Conservation (phyloP, 2,888 invertebrate genomes). For the Nephrotoma flavescens region DNA sequence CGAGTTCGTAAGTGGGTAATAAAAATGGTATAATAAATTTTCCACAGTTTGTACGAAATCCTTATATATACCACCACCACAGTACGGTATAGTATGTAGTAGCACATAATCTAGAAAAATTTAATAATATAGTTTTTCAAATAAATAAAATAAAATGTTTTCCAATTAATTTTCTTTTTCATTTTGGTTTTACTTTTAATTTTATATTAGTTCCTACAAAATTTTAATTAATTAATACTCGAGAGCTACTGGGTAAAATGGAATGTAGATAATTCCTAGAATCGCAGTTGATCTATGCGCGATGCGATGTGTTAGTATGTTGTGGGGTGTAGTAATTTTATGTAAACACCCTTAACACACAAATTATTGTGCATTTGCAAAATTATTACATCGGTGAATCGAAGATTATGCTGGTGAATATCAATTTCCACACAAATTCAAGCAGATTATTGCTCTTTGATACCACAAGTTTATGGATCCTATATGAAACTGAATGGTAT, state of each 20-base stretch:
- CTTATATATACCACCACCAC: neutral
- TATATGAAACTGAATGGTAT: rapidly evolving
- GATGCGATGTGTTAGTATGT: too few relatives aligned
- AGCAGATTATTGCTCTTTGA: too few relatives aligned
- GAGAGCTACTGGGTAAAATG: too few relatives aligned
- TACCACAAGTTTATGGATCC: too few relatives aligned
- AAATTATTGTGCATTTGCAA: too few relatives aligned
- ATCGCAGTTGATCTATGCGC: too few relatives aligned
- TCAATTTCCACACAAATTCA: too few relatives aligned
- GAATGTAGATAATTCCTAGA: too few relatives aligned
- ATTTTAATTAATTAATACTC: neutral
- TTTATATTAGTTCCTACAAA: neutral
- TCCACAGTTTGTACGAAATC: neutral
- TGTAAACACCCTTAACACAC: too few relatives aligned
- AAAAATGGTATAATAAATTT: neutral
- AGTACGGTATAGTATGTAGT: neutral
- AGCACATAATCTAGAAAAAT: neutral
- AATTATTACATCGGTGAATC: too few relatives aligned
- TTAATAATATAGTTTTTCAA: neutral
- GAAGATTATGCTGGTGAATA: too few relatives aligned
- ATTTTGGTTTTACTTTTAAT: neutral
- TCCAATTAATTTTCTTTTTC: neutral
- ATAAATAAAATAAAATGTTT: neutral
- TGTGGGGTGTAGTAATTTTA: too few relatives aligned
- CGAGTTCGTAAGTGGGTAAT: neutral